Base-by-base conservation (phyloP, 2,888 invertebrate genomes). In the Meta bourneti region DNA sequence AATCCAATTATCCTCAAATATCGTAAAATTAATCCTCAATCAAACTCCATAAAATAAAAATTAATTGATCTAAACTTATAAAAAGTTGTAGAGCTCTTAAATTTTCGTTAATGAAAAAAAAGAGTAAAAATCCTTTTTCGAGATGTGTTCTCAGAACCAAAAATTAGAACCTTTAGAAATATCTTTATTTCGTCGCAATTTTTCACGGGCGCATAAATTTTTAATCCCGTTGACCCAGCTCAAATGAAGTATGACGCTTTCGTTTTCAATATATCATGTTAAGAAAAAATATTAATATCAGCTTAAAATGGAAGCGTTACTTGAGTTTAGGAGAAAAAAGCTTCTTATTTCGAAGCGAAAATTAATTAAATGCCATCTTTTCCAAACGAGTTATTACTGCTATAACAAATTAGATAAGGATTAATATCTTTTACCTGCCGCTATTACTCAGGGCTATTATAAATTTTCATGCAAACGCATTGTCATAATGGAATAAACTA, bases 341-440 rank as follows among this genome's bases (percentile, higher is more conserved):
- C 5, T 81, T 16, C 69, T 81, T 82, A 82, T 20, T 81, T 71
- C 75, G 52, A 72, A 82, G 82, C 70, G 82, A 82, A 82, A 82
- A 82, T 82, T 82, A 82, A 82, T 82, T 82, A 71, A 52, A 82
- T 19, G 80, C 70, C 72, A 20, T 72, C 71, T 13, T 7, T n/a
- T 52, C 49, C 54, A 20, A 79, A 61, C 52, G 71, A 82, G 52
- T 72, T 82, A 82, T 82, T 82, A 72, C 72, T 52, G 82, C 49
- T 71, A 72, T 52, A 51, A 71, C 82, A 82, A 82, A 82, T 82
- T 82, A 82, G 82, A 82, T 82, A 82, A 82, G 71, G 71, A 82
- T 82, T 82, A 82, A 82, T 82, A 82, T 72, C 52, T 82, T 72
- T 72, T 52, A 72, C 72, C 82, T 82, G 82, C 72, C 71, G 6